Base-by-base conservation (phyloP, 2,113 vertebrate genomes). In the Centropus bengalensis region DNA sequence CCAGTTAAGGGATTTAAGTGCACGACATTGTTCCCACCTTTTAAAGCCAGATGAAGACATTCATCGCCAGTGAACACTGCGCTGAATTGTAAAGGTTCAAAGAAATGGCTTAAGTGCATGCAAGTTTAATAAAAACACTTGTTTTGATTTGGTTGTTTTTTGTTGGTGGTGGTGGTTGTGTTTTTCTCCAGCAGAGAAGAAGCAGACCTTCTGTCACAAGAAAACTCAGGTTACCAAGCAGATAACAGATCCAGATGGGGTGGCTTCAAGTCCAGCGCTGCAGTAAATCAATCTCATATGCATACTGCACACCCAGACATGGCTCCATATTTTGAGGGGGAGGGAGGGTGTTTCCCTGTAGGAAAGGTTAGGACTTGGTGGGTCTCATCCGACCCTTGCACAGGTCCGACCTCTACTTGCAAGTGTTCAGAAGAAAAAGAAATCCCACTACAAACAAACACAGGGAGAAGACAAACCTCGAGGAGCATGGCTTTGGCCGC, bases 41-140 rank as follows among this genome's bases (percentile, higher is more conserved):
- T 97, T 95, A 94, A 92, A 97, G 96, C 88, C 96, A 95, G 95
- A 96, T 95, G 95, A 97, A 93, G 95, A 97, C 94, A 97, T 97
- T 97, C 94, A 96, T 58, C 8, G 36, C 89, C 95, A 55, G 78
- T 6, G 91, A 95, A 58, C 97, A 27, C 93, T 87, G 92, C 56
- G 93, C 90, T 3, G 88, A 93, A 93, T 96, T 96, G 88, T 86
- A 66, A 96, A 91, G 94, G 95, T 97, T 97, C 96, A 97, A 97
- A 97, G 97, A 63, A 59, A 75, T n/a, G 94, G 96, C 95, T 93
- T 86, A 95, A 97, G 94, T 92, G 93, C 94, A n/a, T 82, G 96
- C 94, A 90, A 96, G 94, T 86, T 95, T 93, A 82, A 97, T 84
- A 96, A 97, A 97, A 97, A 92, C 95, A 30, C 95, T 94, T 91